A percentile compares a stretch with the other conserved stretches of the same genome.
These are phyloP conservation scores for Trachymyrmex septentrionalis DNA, from an alignment of 1,140 invertebrate genomes.

Conservation along the genomic window DNA sequence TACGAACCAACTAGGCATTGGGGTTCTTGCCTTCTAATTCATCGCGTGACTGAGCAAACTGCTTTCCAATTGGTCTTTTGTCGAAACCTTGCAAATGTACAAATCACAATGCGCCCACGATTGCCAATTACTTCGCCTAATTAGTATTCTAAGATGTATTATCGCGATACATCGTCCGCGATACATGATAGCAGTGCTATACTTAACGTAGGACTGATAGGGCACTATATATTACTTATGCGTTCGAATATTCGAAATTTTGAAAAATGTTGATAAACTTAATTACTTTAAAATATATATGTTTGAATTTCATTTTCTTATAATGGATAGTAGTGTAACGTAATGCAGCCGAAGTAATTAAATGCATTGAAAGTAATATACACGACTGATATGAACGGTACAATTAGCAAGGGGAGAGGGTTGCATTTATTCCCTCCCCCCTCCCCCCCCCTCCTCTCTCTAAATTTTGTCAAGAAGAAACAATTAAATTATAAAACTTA, in stretches of 20 bases:
- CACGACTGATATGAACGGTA: too few relatives aligned
- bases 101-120: slow-evolving; percentile 22
- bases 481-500: too few relatives aligned
- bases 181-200: background rate
- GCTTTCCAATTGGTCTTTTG: background rate
- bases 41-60: background rate
- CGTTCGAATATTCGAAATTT: background rate
- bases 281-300: background rate
- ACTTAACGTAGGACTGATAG: background rate
- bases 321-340: too few relatives aligned
- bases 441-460: too few relatives aligned
- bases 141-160: background rate
- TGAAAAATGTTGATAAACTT: background rate
- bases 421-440: too few relatives aligned
- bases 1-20: slow-evolving; percentile 4
- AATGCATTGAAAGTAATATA: too few relatives aligned
- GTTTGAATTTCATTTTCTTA: background rate
- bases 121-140: slow-evolving; percentile 18
- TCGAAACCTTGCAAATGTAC: background rate
- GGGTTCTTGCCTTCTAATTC: slow-evolving; percentile 14
- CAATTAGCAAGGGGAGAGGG: too few relatives aligned
- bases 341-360: background rate
- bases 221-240: too few relatives aligned
- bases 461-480: too few relatives aligned
- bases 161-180: background rate